phyloP scores from a whole-genome alignment of 2,888 invertebrate genomes.

The Eupithecia pulchellata region DNA sequence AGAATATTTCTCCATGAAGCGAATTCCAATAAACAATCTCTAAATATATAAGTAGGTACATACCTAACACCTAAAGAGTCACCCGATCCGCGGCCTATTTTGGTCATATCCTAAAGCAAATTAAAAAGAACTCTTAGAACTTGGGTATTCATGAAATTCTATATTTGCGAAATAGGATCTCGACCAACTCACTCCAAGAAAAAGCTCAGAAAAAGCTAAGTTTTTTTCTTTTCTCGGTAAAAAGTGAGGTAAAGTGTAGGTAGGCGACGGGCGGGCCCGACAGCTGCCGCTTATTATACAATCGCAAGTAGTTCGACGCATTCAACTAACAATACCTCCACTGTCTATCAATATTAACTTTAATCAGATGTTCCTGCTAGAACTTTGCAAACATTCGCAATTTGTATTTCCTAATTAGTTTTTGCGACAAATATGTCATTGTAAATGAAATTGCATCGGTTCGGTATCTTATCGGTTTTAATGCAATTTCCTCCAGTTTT shows the following conservation, averaged over 20 bases:
- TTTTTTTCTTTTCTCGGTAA: constrained; percentile 66
- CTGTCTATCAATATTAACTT: constrained; percentile 43
- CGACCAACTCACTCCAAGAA: constrained; percentile 62
- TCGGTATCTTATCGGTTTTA: too few relatives aligned
- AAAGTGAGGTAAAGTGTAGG: constrained; percentile 68
- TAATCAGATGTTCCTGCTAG: constrained; percentile 44
- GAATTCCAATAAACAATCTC: constrained; percentile 29
- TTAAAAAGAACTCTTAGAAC: constrained; percentile 80
- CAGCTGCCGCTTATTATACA: constrained; percentile 73
- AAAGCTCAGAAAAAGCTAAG: constrained; percentile 64
- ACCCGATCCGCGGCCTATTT: constrained; percentile 66
- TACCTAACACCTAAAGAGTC: constrained; percentile 44
- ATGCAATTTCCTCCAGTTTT: too few relatives aligned
- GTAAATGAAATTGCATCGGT: too few relatives aligned
- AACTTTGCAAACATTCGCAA: too few relatives aligned
- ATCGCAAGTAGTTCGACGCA: constrained; percentile 59
- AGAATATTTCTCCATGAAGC: constrained; percentile 4
- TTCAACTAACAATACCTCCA: constrained; percentile 53
- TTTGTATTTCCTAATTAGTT: too few relatives aligned
- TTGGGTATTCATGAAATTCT: constrained; percentile 75
- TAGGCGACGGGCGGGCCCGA: constrained; percentile 61
- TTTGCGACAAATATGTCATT: too few relatives aligned
- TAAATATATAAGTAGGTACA: constrained; percentile 30
- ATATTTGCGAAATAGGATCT: constrained; percentile 80
- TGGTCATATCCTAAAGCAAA: constrained; percentile 65